Base-by-base conservation (phyloP, 2,888 invertebrate species). In the Eumacrocentrus americanus region DNA sequence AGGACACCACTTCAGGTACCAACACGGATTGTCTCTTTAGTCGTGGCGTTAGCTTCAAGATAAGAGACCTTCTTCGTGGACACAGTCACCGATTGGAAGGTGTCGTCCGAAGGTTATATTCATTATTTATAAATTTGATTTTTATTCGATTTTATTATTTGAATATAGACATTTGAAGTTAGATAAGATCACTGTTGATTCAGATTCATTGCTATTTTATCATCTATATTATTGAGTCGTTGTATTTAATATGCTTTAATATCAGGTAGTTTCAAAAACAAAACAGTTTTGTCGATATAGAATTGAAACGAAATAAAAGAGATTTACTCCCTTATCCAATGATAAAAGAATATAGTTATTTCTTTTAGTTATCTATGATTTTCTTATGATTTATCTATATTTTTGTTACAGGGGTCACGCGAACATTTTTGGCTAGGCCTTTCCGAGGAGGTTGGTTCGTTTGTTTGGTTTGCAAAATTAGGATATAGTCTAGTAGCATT, bases 371-470 rank as follows among this genome's bases (percentile, higher is more conserved):
- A 65, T 61, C 72, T 74, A 77, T 77, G 74, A 76, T 78, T 78
- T 67, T 79, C 69, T 79, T 78, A 78, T 79, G 74, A 77, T 78
- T 78, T 76, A 73, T 73, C 76, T 72, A 75, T 77, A 68, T 80
- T 80, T 80, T 77, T 80, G 80, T 80, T 80, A 72, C 80, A 80
- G 80, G 80, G 73, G 73, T 73, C 73, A 76, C 77, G 73, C 80
- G 79, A 76, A 75, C 79, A 74, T 78, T 77, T 77, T 77, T 78
- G 72, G 72, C 79, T 77, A 78, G 79, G 79, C 78, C 78, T 75
- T 79, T 75, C 75, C 75, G 79, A 77, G 79, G 79, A 80, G 80
- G 80, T 80, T 80, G 74, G 79, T 80, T 79, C 75, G 71, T 77
- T 78, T 77, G 71, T 76, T 79, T 76, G 73, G 72, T 76, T 78